These are phyloP conservation scores for Cheilosia vulpina DNA, from an alignment of 2,888 invertebrate species.

Conservation along the genomic window DNA sequence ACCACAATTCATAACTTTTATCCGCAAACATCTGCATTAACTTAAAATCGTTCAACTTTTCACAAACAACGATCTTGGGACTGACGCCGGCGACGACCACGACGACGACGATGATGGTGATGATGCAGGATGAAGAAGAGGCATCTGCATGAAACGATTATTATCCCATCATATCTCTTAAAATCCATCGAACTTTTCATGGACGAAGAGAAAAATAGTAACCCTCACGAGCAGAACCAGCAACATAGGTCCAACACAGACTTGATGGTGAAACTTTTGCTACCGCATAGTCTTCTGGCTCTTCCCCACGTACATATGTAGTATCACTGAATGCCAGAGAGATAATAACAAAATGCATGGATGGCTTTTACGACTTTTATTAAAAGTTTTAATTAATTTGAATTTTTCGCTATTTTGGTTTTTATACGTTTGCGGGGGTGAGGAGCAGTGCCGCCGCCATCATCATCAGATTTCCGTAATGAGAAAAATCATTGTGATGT, in stretches of 20 bases:
- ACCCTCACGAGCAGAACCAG: slow-evolving; percentile 44
- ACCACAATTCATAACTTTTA: slow-evolving; percentile 71
- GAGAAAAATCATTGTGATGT: slow-evolving; percentile 42
- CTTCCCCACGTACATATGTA: background rate
- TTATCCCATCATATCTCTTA: slow-evolving; percentile 73
- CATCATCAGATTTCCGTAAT: slow-evolving; percentile 27
- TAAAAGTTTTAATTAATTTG: slow-evolving; percentile 74
- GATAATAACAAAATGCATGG: slow-evolving; percentile 73
- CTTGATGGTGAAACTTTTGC: slow-evolving; percentile 48
- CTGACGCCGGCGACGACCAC: slow-evolving; percentile 16
- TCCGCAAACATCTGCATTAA: slow-evolving; percentile 75
- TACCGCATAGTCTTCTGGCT: background rate
- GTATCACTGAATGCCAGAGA: slow-evolving; percentile 64
- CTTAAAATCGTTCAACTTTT: slow-evolving; percentile 70
- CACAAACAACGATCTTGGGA: slow-evolving; percentile 65
- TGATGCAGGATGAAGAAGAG: slow-evolving; percentile 67
- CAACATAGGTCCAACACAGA: slow-evolving; percentile 36
- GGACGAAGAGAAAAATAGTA: slow-evolving; percentile 39
- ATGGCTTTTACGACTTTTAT: slow-evolving; percentile 73
- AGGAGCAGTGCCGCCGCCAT: too few species aligned
- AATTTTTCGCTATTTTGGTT: slow-evolving; percentile 50
- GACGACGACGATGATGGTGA: slow-evolving; percentile 54
- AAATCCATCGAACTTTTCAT: slow-evolving; percentile 72
- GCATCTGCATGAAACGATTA: slow-evolving; percentile 75
- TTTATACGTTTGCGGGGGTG: slow-evolving; percentile 1